phyloP scores from a whole-genome alignment of 1,140 invertebrate genomes.

The Cecropterus lyciades region DNA sequence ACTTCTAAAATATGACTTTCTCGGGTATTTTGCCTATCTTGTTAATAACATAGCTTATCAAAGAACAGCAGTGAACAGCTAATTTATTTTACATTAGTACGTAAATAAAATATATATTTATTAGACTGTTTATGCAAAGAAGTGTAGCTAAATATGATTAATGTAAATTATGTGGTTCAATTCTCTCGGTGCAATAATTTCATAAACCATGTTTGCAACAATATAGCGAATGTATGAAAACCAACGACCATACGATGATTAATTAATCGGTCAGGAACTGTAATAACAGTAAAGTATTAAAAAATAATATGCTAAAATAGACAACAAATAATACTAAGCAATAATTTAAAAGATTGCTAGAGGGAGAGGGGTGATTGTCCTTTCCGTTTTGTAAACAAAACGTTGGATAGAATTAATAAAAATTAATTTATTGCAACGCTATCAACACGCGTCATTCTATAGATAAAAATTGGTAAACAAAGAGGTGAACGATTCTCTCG shows the following conservation, averaged over 20 bases:
- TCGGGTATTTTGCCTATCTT: too few species aligned
- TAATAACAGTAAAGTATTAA: constrained; percentile 48
- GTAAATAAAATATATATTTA: constrained; percentile 6
- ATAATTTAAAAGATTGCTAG: constrained; percentile 49
- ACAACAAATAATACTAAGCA: constrained; percentile 42
- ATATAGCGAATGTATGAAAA: constrained; percentile 36
- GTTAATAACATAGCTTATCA: too few species aligned
- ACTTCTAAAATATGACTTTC: too few species aligned
- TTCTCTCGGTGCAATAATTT: constrained; percentile 25
- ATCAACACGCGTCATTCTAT: constrained; percentile 42
- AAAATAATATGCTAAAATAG: constrained; percentile 43
- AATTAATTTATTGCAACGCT: constrained; percentile 64
- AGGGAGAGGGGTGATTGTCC: constrained; percentile 38
- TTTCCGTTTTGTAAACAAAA: constrained; percentile 62
- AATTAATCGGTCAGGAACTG: constrained; percentile 44
- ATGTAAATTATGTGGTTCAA: constrained; percentile 26
- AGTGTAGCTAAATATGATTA: constrained; percentile 15
- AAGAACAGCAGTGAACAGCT: too few species aligned
- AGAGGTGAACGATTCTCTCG: constrained; percentile 50
- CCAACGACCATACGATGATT: constrained; percentile 36
- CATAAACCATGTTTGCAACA: constrained; percentile 38
- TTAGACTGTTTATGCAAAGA: constrained; percentile 16
- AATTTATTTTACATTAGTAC: too few species aligned
- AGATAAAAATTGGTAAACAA: constrained; percentile 63
- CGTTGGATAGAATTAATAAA: constrained; percentile 66